Evolutionary conservation across 2,797 vertebrate species (phyloP), one percentile per base, ranked within the genome.

Genomic region (Sphenopsis melanotis): DNA sequence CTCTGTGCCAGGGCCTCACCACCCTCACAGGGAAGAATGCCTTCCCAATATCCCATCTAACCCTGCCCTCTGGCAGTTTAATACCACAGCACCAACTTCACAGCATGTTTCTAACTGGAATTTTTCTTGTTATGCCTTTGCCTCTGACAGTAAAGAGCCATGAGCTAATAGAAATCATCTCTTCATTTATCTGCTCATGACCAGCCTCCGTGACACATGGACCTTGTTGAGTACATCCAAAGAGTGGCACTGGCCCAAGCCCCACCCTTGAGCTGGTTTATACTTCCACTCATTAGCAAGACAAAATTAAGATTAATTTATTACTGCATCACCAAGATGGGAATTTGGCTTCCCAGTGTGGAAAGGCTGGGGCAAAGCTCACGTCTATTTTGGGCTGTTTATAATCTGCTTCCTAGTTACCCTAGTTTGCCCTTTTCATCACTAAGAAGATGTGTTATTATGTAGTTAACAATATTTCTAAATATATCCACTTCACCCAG

Each of bases 341-440:
- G 60, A 57, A 83, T 91, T 92, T 94, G 75, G 63, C 93, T 84
- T 22, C 32, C 30, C 27, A 49, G 61, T 2, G 27, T 9, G 18
- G 78, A 90, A 66, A 71, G 93, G 57, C 44, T 47, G 78, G 60
- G 93, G 64, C 83, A 90, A 89, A 85, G 82, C 91, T 85, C 90
- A 68, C 1, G 1, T 89, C 93, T 94, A 74, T 95, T 95, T 96
- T 91, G 49, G 69, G 93, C 64, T 97, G 97, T 97, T 97, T 97
- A 95, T 96, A 95, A 95, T 95, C 97, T 95, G 97, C 96, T 50
- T 85, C 59, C 97, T 98, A 75, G 94, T 77, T 66, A 98, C 98
- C 86, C 98, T 94, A 72, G 70, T 94, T 71, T 66, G 76, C 60
- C 77, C 79, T 93, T 94, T 96, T 92, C 75, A 71, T 61, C 49